Evolutionary conservation across 2,888 invertebrate species (phyloP), one percentile per base, ranked within the genome.

Genomic region (Dinocampus coccinellae): DNA sequence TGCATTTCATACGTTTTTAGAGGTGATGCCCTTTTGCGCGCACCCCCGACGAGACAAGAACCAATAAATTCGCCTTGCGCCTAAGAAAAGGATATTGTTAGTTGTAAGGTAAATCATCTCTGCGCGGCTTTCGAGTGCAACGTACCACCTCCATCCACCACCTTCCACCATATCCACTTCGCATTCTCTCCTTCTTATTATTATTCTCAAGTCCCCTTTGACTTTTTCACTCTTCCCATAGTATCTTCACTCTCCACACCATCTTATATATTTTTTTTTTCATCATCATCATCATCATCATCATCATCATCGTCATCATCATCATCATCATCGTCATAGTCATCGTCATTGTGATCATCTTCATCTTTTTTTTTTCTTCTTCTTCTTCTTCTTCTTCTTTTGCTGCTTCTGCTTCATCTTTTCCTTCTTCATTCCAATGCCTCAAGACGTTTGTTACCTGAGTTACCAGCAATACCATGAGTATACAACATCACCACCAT

Each of bases 91-190:
- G 83, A 84, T 85, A 85, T 85, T 85, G 84, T 85, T 84, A 84
- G 84, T 83, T 85, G 85, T 84, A 79, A 85, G 85, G 85, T 85
- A 85, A 85, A 85, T 84, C 85, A 85, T 85, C 83, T 84, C 82
- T 79, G 78, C 80, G 69, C 70, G 67, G 75, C 70, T 69, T 63
- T 71, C 62, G 74, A 69, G 72, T 68, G 73, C 60, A 70, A 70
- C 64, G 70, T 65, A 42, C 68, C 74, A 72, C 77, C 70, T 70
- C 67, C 75, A 61, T 73, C 74, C 69, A 39, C 60, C 75, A 69
- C 73, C 58, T 70, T 64, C 55, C 20, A 29, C 58, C 63, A 57
- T 71, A 55, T 64, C 55, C 20, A 29, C 58, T 66, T 61, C 72
- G 52, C 62, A 55, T 73, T 78, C 57, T 73, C 63, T 75, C 72